phyloP scores from a whole-genome alignment of 1,140 invertebrate species.

The Andrena cerasifolii region DNA sequence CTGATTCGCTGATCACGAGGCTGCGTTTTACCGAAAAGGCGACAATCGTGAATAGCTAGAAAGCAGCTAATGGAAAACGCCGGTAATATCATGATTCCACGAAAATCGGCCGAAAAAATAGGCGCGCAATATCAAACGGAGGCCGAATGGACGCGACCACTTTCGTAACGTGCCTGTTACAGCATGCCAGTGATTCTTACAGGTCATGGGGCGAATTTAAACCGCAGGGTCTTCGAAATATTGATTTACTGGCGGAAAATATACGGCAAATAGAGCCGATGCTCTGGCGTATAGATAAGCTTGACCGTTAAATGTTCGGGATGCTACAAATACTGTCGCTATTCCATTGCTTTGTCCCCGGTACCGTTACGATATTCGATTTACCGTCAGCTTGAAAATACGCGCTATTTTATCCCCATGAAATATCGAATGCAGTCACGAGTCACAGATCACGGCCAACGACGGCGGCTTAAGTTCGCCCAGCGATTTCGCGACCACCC shows the following conservation, averaged over 20 bases:
- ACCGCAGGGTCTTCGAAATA: constrained; percentile 53
- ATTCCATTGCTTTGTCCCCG: background rate
- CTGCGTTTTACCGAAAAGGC: too few relatives aligned
- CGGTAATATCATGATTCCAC: constrained; percentile 5
- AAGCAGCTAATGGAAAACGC: background rate
- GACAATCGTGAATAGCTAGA: background rate
- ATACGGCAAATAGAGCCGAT: constrained; percentile 27
- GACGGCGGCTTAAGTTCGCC: too few relatives aligned
- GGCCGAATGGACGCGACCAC: too few relatives aligned
- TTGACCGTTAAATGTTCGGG: background rate
- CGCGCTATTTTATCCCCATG: background rate
- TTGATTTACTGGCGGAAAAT: constrained; percentile 63
- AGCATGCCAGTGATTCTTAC: background rate
- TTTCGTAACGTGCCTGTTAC: background rate
- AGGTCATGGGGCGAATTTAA: constrained; percentile 11
- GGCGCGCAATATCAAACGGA: background rate
- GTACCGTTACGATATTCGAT: background rate
- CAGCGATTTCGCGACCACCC: too few relatives aligned
- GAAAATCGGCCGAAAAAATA: background rate
- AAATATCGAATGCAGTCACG: background rate
- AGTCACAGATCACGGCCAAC: background rate
- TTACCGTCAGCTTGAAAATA: background rate
- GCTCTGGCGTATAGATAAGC: background rate
- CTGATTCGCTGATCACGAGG: too few relatives aligned
- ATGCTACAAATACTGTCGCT: background rate